Percentiles rank a stretch among this genome's conserved stretches.
phyloP scores from a whole-genome alignment of 2,113 vertebrate genomes.

The Callionymus lyra region DNA sequence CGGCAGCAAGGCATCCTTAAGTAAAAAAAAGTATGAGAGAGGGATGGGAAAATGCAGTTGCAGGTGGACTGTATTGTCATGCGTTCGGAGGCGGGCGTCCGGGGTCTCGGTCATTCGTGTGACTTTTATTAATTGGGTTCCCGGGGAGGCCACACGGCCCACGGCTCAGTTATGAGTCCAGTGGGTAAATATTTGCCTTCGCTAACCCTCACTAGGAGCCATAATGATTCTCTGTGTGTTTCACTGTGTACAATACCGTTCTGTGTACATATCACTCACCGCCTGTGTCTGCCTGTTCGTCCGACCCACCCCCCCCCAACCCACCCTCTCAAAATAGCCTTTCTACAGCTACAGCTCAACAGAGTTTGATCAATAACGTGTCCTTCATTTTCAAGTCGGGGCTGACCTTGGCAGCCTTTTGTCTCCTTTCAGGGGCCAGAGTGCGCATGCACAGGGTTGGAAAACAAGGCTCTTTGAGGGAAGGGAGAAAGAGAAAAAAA shows the following conservation, averaged over 20 bases:
- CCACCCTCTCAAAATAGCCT: slow-evolving; percentile 25
- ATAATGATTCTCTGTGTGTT: slow-evolving; percentile 62
- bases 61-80: background rate
- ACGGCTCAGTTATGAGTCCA: slow-evolving; percentile 64
- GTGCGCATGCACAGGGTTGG: slow-evolving; percentile 64
- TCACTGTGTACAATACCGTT: slow-evolving; percentile 35
- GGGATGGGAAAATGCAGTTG: background rate
- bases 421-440: slow-evolving; percentile 66
- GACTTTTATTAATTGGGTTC: slow-evolving; percentile 65
- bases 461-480: slow-evolving; percentile 45
- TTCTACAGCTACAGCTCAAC: slow-evolving; percentile 58
- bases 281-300: slow-evolving; percentile 26
- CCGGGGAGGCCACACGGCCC: slow-evolving; percentile 46
- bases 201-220: slow-evolving; percentile 53
- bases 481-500: slow-evolving; percentile 3
- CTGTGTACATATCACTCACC: slow-evolving; percentile 43
- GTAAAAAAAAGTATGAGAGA: slow-evolving; percentile 2
- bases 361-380: slow-evolving; percentile 71
- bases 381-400: slow-evolving; percentile 68
- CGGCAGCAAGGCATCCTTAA: background rate
- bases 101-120: slow-evolving; percentile 51
- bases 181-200: slow-evolving; percentile 70
- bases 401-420: slow-evolving; percentile 74
- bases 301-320: slow-evolving; percentile 10
- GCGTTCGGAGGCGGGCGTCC: slow-evolving; percentile 32